These are phyloP conservation scores for Acanthoscelides obtectus DNA, from an alignment of 2,888 invertebrate species.

Conservation along the genomic window DNA sequence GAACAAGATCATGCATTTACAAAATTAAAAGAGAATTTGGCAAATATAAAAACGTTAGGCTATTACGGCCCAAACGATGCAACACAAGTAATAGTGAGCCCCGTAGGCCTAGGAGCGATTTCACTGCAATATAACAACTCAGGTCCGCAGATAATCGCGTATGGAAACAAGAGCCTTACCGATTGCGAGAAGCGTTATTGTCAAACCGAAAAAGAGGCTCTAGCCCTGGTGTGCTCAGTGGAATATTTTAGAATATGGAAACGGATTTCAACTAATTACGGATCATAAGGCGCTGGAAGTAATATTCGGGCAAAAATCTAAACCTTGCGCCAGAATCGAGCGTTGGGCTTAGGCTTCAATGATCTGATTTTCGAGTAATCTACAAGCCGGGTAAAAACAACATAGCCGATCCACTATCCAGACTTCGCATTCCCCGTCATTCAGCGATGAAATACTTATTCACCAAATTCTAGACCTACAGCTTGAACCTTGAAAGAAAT, in stretches of 20 bases:
- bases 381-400: slow-evolving; percentile 2
- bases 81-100: slow-evolving; percentile 8
- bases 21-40: slow-evolving; percentile 13
- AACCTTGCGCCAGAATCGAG: background rate
- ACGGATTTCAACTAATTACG: slow-evolving; percentile 1
- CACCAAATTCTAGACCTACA: no score
- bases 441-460: no score
- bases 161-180: slow-evolving; percentile 21
- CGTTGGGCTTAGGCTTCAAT: slow-evolving; percentile 1
- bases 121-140: background rate
- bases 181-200: slow-evolving; percentile 26
- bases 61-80: slow-evolving; percentile 20
- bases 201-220: slow-evolving; percentile 35
- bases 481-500: no score
- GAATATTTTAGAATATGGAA: slow-evolving; percentile 21
- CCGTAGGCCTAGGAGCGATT: background rate
- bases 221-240: slow-evolving; percentile 41
- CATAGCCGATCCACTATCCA: background rate
- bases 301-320: slow-evolving; percentile 1
- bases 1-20: slow-evolving; percentile 13
- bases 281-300: slow-evolving; percentile 5
- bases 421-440: no score
- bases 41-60: slow-evolving; percentile 14
- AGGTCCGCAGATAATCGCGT: slow-evolving; percentile 17
- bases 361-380: background rate